These are phyloP conservation scores for Tiliqua scincoides DNA, from an alignment of 2,113 vertebrate genomes.

Conservation along the genomic window DNA sequence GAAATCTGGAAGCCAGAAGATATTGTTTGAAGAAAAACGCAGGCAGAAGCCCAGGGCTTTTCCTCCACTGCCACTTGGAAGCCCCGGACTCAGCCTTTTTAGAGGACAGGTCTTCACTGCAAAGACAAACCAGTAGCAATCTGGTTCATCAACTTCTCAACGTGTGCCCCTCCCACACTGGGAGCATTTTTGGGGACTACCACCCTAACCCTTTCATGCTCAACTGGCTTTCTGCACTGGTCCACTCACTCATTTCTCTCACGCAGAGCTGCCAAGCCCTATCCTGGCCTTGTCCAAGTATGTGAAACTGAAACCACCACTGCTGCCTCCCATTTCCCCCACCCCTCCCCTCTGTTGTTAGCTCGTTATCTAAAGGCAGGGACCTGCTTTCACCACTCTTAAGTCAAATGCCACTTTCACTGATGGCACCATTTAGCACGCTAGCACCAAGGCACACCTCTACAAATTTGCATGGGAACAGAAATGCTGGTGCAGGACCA, in stretches of 20 bases:
- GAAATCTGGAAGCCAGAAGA: slow-evolving; percentile 96
- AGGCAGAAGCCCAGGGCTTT: slow-evolving; percentile 66
- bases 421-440: too few relatives aligned
- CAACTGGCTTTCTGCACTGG: neutral
- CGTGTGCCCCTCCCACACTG: neutral
- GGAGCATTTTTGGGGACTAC: neutral
- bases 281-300: too few relatives aligned
- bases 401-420: too few relatives aligned
- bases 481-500: neutral
- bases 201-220: neutral
- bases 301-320: too few relatives aligned
- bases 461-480: neutral
- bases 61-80: slow-evolving; percentile 51
- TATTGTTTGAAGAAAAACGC: slow-evolving; percentile 83
- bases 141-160: slow-evolving; percentile 34
- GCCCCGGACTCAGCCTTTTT: slow-evolving; percentile 44
- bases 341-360: too few relatives aligned
- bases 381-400: too few relatives aligned
- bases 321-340: too few relatives aligned
- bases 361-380: too few relatives aligned
- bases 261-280: too few relatives aligned
- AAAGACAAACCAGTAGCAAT: slow-evolving; percentile 33
- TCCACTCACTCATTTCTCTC: neutral
- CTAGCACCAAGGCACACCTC: neutral
- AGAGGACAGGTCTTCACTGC: slow-evolving; percentile 42